Evolutionary conservation across 23 tunicate species (phyloP).

Genomic region (Aplidium turbinatum): DNA sequence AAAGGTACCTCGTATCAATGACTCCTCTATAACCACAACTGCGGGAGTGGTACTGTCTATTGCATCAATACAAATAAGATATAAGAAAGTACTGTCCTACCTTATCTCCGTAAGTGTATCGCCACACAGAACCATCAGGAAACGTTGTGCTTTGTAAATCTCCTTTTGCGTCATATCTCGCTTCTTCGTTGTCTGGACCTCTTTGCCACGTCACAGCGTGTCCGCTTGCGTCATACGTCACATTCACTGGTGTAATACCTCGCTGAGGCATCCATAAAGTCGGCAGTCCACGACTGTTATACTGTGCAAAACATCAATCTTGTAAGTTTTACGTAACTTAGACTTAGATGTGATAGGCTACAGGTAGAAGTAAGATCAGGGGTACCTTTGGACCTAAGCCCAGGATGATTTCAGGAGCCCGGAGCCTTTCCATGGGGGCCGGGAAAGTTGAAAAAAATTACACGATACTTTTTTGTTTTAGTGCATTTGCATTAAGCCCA

Average conservation of each 20-base stretch:
- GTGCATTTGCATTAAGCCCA: too few species aligned
- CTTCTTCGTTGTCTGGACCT: slow-evolving; percentile 53
- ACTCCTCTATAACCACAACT: too few species aligned
- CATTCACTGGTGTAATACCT: slow-evolving; percentile 78
- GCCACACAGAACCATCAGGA: slow-evolving; percentile 63
- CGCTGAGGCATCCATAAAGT: slow-evolving; percentile 83
- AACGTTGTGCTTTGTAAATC: slow-evolving; percentile 35
- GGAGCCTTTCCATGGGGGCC: too few species aligned
- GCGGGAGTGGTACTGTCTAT: too few species aligned
- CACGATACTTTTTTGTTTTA: too few species aligned
- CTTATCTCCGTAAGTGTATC: slow-evolving; percentile 43
- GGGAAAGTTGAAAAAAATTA: too few species aligned
- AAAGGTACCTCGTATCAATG: too few species aligned
- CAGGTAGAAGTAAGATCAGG: too few species aligned
- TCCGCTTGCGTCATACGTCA: slow-evolving; percentile 73
- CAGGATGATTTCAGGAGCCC: too few species aligned
- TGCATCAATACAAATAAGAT: neutral
- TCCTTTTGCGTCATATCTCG: slow-evolving; percentile 59
- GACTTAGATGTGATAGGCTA: too few species aligned
- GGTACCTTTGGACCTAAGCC: too few species aligned
- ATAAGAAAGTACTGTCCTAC: slow-evolving; percentile 13
- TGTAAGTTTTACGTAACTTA: too few species aligned
- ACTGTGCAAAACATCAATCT: slow-evolving; percentile 51
- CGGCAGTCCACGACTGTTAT: slow-evolving; percentile 77
- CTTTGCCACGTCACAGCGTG: slow-evolving; percentile 87